phyloP scores from a whole-genome alignment of 2,113 vertebrate genomes.

The Tetrao urogallus region DNA sequence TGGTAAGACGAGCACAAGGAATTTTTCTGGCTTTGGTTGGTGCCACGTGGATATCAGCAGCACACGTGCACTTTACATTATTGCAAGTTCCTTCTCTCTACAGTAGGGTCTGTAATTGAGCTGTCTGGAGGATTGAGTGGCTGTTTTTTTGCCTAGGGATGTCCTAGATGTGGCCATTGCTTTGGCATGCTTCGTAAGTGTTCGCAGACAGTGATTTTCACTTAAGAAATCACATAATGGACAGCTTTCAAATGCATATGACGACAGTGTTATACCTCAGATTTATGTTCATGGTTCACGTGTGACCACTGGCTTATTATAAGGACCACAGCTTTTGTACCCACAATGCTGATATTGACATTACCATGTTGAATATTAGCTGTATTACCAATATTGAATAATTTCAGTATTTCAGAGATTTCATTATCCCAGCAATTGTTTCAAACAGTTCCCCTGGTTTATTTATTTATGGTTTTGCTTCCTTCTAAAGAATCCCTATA shows the following conservation, averaged over 20 bases:
- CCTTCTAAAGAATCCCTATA: not conserved
- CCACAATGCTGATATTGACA: not conserved
- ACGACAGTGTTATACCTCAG: accelerated
- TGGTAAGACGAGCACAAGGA: no score
- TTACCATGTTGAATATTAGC: not conserved
- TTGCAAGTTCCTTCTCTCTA: not conserved
- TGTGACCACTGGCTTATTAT: not conserved
- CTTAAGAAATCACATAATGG: not conserved
- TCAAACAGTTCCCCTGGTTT: not conserved
- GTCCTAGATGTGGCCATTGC: not conserved
- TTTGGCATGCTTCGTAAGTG: not conserved
- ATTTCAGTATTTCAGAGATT: not conserved
- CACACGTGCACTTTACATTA: accelerated
- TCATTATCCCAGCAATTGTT: not conserved
- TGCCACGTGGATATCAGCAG: not conserved
- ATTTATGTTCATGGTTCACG: not conserved
- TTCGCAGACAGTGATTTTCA: not conserved
- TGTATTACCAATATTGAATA: not conserved
- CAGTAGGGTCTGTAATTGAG: not conserved
- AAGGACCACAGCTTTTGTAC: not conserved
- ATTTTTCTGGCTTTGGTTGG: not conserved
- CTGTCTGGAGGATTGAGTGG: accelerated
- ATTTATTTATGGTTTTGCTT: not conserved
- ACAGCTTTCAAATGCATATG: not conserved
- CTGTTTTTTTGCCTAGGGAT: not conserved